Conservation (phyloP, 2,113 vertebrate species). For the Forbesichthys agassizii region DNA sequence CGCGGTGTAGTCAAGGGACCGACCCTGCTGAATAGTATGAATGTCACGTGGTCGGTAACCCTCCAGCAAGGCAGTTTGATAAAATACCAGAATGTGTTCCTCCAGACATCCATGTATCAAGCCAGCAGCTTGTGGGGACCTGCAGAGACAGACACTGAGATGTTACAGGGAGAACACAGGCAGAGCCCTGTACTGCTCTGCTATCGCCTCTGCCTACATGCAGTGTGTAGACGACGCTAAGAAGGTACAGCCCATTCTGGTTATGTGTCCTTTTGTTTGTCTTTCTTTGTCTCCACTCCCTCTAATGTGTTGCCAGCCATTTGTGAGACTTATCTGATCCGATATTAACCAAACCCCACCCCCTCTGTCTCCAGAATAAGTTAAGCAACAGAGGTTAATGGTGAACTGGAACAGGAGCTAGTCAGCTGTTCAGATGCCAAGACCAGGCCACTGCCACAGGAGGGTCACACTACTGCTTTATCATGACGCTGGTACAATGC, state of each 20-base stretch:
- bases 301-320: background rate
- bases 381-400: slow-evolving; percentile 52
- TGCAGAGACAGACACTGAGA: slow-evolving; percentile 88
- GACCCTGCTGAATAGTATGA: background rate
- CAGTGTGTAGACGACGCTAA: slow-evolving; percentile 88
- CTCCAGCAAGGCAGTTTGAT: background rate
- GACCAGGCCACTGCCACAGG: too few relatives aligned
- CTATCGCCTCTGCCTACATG: slow-evolving; percentile 86
- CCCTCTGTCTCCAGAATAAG: slow-evolving; percentile 48
- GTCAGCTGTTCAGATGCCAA: too few relatives aligned
- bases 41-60: background rate
- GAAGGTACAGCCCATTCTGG: slow-evolving; percentile 72
- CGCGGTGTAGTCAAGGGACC: background rate
- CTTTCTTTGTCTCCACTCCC: background rate
- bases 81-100: background rate
- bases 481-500: background rate
- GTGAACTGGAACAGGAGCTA: background rate
- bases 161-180: slow-evolving; percentile 85
- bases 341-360: background rate
- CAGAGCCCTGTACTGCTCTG: slow-evolving; percentile 87
- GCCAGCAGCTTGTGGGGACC: slow-evolving; percentile 83
- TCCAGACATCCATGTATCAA: slow-evolving; percentile 80
- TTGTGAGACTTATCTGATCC: background rate
- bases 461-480: slow-evolving; percentile 10
- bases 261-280: background rate